Base-by-base conservation (phyloP, 2,888 invertebrate genomes). In the Encarsia formosa region DNA sequence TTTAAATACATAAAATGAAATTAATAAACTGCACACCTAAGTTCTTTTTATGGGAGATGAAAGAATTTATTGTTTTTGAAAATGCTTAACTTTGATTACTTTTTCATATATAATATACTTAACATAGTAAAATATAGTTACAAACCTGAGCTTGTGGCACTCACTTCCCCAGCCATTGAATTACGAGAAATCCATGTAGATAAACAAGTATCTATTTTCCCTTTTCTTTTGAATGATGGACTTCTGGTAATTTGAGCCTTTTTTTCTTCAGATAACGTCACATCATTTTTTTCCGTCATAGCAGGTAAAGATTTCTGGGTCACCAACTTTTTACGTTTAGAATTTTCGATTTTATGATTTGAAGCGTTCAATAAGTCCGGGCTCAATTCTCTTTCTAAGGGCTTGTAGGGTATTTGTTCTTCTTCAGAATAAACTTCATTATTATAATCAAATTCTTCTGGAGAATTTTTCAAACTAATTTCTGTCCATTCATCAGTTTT, bases 401-500 rank as follows among this genome's bases (percentile, higher is more conserved):
- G 71, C 61, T 76, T 77, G 57, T 78, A 77, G 3, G 78, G 77
- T 56, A 77, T 74, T 54, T 77, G 77, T 57, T 73, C 71, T 4
- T 73, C 73, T 29, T 73, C 70, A n/a, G 73, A 74, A 37, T 72
- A 74, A 34, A 66, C 76, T 0, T 80, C 80, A 42, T 80, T 81
- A 54, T 80, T 80, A 56, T 79, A 79, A 68, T 79, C 80, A 61
- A 78, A 74, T 65, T 83, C 83, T 49, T 84, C 84, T 0, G 85
- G 84, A 18, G 84, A 85, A 66, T 82, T 82, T 56, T 84, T 84
- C 63, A 86, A 73, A 70, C 84, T 85, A 49, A 86, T 85, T 71
- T 86, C 86, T 1, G 85, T 86, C 86, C 86, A 86, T 52, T 84
- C 84, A 61, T 84, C 84, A 1, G 76, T 77, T 45, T 78, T 74